These are phyloP conservation scores for Acrocera orbiculus DNA, from an alignment of 2,888 invertebrate species.

Conservation along the genomic window DNA sequence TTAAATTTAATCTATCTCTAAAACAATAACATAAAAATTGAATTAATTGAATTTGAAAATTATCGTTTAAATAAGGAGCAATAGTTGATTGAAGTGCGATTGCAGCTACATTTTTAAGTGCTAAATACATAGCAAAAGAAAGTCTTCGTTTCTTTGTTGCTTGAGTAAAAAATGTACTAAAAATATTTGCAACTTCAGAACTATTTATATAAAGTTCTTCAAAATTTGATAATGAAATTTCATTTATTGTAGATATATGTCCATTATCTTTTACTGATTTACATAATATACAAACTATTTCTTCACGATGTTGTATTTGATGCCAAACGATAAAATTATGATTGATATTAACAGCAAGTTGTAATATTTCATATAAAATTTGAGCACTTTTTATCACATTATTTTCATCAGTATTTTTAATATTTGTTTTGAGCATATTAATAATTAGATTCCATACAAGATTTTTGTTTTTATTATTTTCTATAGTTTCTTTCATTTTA, in stretches of 20 bases:
- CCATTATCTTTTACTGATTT: background rate
- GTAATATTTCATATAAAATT: conserved; percentile 5
- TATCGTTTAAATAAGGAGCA: background rate
- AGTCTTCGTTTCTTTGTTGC: conserved; percentile 1
- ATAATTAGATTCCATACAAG: too few relatives aligned
- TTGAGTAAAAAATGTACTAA: background rate
- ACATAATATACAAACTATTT: conserved; percentile 6
- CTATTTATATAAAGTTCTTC: conserved; percentile 1
- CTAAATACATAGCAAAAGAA: background rate
- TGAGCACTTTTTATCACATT: background rate
- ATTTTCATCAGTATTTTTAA: background rate
- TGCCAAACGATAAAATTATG: conserved; percentile 6
- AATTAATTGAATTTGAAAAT: conserved; percentile 6
- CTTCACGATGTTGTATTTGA: conserved; percentile 5
- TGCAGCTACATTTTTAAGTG: conserved; percentile 3
- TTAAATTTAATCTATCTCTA: conserved; percentile 1
- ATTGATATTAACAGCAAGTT: conserved; percentile 1
- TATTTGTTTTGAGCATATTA: too few relatives aligned
- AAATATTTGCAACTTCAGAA: conserved; percentile 1
- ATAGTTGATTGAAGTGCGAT: conserved; percentile 3
- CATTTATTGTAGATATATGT: background rate
- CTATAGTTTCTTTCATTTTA: too few relatives aligned
- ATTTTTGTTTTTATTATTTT: too few relatives aligned
- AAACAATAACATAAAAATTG: conserved; percentile 5
- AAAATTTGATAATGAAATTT: conserved; percentile 2